Evolutionary conservation across 2,113 vertebrate genomes (phyloP).

Genomic region (Eretmodus cyanostictus): DNA sequence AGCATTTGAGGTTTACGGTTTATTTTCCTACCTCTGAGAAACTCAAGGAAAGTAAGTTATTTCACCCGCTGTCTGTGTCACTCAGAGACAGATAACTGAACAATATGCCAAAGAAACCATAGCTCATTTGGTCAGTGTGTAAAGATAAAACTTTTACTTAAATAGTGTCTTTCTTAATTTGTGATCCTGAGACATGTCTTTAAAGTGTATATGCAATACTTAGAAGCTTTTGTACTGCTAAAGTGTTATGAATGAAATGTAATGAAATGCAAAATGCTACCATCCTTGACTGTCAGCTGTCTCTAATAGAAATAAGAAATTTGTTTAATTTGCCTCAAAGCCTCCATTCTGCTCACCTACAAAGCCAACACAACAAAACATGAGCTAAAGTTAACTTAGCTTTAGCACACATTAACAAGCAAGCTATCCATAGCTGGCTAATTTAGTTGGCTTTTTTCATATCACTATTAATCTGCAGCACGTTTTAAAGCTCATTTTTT

Average conservation of each 20-base stretch:
- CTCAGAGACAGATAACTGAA: background rate
- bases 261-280: background rate
- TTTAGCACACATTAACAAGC: background rate
- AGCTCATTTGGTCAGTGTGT: background rate
- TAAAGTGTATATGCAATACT: background rate
- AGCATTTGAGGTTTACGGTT: background rate
- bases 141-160: background rate
- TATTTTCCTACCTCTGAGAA: background rate
- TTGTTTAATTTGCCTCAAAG: background rate
- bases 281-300: background rate
- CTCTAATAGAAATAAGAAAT: background rate
- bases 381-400: background rate
- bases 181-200: background rate
- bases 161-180: background rate
- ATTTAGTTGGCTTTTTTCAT: background rate
- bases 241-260: background rate
- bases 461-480: background rate
- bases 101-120: background rate
- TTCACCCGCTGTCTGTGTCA: background rate
- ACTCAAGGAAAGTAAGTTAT: constrained; percentile 11
- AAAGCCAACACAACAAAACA: background rate
- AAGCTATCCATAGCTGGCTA: background rate
- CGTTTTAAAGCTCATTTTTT: background rate
- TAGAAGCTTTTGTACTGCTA: background rate
- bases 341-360: background rate